A percentile compares a stretch with the other conserved stretches of the same genome.
Evolutionary conservation across 2,888 invertebrate species (phyloP).

Genomic region (Tachina fera): DNA sequence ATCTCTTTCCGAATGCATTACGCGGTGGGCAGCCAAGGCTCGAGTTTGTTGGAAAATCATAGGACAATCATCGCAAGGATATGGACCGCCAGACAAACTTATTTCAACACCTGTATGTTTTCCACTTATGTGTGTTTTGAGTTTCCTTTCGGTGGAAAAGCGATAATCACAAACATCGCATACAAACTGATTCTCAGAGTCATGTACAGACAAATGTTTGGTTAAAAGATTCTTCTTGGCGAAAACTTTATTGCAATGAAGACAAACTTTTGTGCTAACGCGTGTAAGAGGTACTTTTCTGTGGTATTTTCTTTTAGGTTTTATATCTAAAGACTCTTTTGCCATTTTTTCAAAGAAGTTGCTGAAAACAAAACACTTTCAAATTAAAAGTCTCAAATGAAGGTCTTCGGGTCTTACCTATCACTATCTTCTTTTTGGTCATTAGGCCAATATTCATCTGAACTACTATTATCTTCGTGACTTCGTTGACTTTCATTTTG

Average conservation of each 20-base stretch:
- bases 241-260: constrained; percentile 84
- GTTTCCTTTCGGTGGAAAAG: constrained; percentile 55
- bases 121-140: constrained; percentile 54
- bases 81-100: constrained; percentile 56
- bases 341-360: constrained; percentile 53
- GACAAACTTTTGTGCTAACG: constrained; percentile 77
- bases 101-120: constrained; percentile 47
- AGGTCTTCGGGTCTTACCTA: constrained; percentile 17
- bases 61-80: constrained; percentile 58
- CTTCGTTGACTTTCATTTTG: constrained; percentile 8
- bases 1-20: constrained; percentile 56
- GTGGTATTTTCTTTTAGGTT: constrained; percentile 49
- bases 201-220: constrained; percentile 79
- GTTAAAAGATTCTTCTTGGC: constrained; percentile 81
- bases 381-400: neutral
- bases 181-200: constrained; percentile 76
- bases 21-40: constrained; percentile 50
- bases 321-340: constrained; percentile 18
- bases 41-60: constrained; percentile 62
- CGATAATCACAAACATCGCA: constrained; percentile 75
- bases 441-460: constrained; percentile 62
- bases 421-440: constrained; percentile 56
- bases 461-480: constrained; percentile 34
- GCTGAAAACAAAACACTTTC: constrained; percentile 16
- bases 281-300: constrained; percentile 36